Conservation (phyloP, 2,797 vertebrate genomes). For the Acanthurus lineatus region DNA sequence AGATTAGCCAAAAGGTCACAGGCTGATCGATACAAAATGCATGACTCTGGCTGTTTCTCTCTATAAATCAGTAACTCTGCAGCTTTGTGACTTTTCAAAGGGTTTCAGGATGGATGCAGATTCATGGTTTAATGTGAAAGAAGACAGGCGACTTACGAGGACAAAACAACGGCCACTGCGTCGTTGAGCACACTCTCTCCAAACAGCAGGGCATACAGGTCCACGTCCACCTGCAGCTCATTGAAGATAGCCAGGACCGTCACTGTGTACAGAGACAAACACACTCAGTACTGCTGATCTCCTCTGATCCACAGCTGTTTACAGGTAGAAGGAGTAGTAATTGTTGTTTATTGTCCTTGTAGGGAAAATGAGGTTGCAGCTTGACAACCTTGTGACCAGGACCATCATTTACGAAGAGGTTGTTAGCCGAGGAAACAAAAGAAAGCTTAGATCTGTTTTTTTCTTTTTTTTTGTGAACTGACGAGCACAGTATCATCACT, state of each 20-base stretch:
- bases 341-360: too few relatives aligned
- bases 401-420: too few relatives aligned
- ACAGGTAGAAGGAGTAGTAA: too few relatives aligned
- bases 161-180: conserved; percentile 97
- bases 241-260: conserved; percentile 99
- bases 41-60: conserved; percentile 5
- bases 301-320: too few relatives aligned
- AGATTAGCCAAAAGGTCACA: conserved; percentile 39
- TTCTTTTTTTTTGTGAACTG: too few relatives aligned
- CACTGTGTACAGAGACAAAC: conserved; percentile 84
- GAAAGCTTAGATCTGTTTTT: too few relatives aligned
- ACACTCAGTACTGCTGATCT: neutral
- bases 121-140: conserved; percentile 34
- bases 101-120: neutral
- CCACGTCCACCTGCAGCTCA: conserved; percentile 97
- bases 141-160: conserved; percentile 89
- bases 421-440: too few relatives aligned
- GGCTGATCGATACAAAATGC: conserved; percentile 16
- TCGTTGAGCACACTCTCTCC: conserved; percentile 98
- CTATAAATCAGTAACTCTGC: neutral
- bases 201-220: conserved; percentile 97
- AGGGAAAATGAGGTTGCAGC: too few relatives aligned
- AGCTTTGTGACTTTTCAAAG: neutral
- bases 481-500: too few relatives aligned
- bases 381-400: too few relatives aligned